Conservation (phyloP, 2,113 vertebrate species). For the Pluvialis apricaria region DNA sequence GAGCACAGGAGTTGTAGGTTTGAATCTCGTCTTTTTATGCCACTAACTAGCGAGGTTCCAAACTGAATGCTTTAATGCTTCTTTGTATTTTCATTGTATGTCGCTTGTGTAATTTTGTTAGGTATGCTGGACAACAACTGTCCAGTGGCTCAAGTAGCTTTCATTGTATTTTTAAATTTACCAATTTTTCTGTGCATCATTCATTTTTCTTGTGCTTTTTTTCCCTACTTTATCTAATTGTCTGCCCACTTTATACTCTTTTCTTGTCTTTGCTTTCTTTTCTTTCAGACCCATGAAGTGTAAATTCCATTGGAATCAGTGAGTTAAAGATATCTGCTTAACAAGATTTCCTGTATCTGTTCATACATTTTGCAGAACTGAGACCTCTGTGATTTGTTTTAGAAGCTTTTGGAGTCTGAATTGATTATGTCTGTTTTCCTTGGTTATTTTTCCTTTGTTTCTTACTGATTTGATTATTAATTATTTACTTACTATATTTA, state of each 20-base stretch:
- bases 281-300: neutral
- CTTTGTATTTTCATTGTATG: neutral
- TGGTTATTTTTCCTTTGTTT: neutral
- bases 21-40: neutral
- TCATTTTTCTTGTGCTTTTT: neutral
- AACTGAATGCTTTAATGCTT: neutral
- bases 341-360: neutral
- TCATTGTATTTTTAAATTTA: neutral
- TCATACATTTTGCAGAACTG: neutral
- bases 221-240: neutral
- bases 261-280: neutral
- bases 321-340: neutral
- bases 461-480: neutral
- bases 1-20: neutral
- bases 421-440: neutral
- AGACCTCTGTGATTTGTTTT: neutral
- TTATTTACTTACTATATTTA: neutral
- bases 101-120: neutral
- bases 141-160: neutral
- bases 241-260: neutral
- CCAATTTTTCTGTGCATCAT: rapidly evolving
- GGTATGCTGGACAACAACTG: neutral
- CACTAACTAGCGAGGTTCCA: rapidly evolving
- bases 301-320: neutral
- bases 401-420: neutral